These are phyloP conservation scores for Eptesicus fuscus DNA, from an alignment of 2,113 vertebrate genomes.

Conservation along the genomic window DNA sequence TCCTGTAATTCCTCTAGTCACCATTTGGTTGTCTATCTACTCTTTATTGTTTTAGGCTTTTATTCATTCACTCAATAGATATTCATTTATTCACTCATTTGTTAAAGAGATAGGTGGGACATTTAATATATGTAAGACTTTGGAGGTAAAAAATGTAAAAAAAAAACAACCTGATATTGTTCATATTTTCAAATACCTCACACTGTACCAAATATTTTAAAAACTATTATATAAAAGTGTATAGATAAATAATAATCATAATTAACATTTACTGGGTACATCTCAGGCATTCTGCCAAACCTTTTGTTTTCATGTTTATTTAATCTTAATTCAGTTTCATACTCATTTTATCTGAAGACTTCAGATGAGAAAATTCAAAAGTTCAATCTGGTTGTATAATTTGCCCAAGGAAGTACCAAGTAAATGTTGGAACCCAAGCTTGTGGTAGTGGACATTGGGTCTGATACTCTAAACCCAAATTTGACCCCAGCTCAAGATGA, in stretches of 20 bases:
- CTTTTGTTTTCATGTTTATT: constrained; percentile 4
- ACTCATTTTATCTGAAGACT: background rate
- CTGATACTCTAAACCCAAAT: background rate
- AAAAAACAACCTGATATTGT: background rate
- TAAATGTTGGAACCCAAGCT: background rate
- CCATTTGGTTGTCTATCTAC: background rate
- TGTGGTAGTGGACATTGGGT: background rate
- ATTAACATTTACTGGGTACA: background rate
- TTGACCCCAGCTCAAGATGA: background rate
- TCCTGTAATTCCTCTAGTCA: background rate
- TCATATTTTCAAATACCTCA: background rate
- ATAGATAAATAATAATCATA: background rate
- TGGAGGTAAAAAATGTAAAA: background rate
- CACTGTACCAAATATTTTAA: background rate
- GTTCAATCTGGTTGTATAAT: background rate
- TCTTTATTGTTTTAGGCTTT: background rate
- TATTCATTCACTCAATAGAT: background rate
- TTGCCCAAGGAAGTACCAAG: background rate
- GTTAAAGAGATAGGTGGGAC: background rate
- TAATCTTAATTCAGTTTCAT: background rate
- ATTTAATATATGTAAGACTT: background rate
- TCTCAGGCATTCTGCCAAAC: background rate
- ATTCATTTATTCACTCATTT: background rate
- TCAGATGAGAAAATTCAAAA: background rate
- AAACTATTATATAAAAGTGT: background rate